Base-by-base conservation (phyloP, 2,113 vertebrate genomes). In the Pedetes capensis region DNA sequence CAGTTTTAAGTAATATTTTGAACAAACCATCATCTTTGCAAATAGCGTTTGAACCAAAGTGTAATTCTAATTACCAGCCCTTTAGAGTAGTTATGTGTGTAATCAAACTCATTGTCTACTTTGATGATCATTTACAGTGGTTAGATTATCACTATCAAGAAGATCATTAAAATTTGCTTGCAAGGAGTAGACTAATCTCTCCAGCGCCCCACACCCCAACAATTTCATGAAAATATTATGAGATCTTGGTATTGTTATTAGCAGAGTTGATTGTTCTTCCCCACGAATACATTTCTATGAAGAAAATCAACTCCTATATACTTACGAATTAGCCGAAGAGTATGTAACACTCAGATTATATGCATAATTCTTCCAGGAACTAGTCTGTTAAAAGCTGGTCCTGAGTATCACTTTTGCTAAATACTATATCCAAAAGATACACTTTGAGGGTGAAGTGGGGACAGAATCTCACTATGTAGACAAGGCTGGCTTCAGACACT, bases 1-100 rank as follows among this genome's bases (percentile, higher is more conserved):
- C 27, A 18, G 18, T 82, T 95, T 82, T 83, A 49, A 25, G 69
- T 37, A 95, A 66, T 94, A 71, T 84, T 96, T 87, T 87, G 16
- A 91, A 92, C 11, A 84, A 95, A 96, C 4, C 29, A 75, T 90
- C 27, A n/a, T 74, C 44, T 90, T 63, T 71, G 29, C 59, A 83
- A 93, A 93, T 55, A 81, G 49, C 81, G 16, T 90, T 89, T 92
- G 51, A 79, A 57, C 66, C 13, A 63, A 61, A 44, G 63, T 68
- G 23, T 74, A 64, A 80, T 84, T 59, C 57, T 84, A 53, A 85
- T 59, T 42, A 71, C 74, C 61, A 87, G 9, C n/a, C 39, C 76
- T 75, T 94, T 87, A 78, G 44, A 74, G 91, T 64, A 75, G 66
- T 64, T 87, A 59, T 32, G 57, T 32, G 3, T 64, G n/a, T 87